Conservation (phyloP, 2,797 vertebrate genomes). For the Taeniopygia guttata region DNA sequence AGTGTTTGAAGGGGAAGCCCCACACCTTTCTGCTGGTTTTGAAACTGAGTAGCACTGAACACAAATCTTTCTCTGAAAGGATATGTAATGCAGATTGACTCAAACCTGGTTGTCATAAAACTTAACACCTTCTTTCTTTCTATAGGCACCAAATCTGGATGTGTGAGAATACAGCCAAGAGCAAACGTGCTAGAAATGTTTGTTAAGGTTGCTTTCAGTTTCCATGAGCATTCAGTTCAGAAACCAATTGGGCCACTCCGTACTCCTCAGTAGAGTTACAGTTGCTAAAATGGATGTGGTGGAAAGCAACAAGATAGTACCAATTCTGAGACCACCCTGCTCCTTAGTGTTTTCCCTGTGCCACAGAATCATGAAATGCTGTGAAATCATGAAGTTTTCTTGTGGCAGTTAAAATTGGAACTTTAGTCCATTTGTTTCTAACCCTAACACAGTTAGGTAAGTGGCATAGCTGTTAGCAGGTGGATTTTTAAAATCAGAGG, state of each 20-base stretch:
- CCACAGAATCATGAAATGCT: neutral
- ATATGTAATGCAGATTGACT: neutral
- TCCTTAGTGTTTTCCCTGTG: neutral
- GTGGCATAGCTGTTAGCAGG: neutral
- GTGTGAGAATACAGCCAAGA: neutral
- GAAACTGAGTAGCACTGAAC: neutral
- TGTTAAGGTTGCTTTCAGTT: neutral
- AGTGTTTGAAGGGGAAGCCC: neutral
- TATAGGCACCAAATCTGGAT: neutral
- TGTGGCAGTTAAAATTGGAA: neutral
- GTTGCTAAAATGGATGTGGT: neutral
- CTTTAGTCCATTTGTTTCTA: neutral
- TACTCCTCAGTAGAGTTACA: neutral
- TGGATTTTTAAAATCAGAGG: neutral
- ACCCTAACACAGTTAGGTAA: neutral
- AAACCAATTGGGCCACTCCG: neutral
- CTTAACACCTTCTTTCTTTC: neutral
- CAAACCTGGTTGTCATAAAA: neutral
- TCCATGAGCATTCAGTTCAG: neutral
- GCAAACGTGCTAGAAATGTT: neutral
- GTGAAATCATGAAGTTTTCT: neutral
- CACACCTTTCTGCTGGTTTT: neutral
- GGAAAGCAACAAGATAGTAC: neutral
- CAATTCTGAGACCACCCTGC: neutral
- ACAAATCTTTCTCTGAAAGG: neutral